Evolutionary conservation across 2,113 vertebrate genomes (phyloP).

Genomic region (Typhlomys cinereus): DNA sequence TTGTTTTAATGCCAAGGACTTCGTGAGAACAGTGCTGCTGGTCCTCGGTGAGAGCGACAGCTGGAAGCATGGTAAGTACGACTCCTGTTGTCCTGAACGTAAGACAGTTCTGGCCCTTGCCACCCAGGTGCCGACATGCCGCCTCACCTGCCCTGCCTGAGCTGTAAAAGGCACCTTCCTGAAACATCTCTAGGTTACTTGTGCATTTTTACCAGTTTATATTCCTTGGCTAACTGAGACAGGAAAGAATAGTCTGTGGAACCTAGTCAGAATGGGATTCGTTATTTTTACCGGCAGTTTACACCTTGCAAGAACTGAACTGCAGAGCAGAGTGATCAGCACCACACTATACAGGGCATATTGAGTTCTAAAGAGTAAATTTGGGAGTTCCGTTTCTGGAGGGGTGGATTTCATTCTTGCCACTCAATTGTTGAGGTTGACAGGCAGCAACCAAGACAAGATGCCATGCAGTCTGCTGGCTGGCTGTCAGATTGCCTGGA

Average conservation of each 20-base stretch:
- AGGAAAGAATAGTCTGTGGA: not conserved
- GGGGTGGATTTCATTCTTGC: no score
- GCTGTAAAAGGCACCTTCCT: not conserved
- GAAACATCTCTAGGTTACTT: not conserved
- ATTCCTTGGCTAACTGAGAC: not conserved
- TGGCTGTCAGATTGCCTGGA: no score
- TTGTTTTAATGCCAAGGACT: constrained; percentile 95
- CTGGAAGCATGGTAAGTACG: constrained; percentile 89
- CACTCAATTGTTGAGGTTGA: no score
- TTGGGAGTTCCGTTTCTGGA: no score
- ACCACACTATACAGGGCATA: not conserved
- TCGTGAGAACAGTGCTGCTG: constrained; percentile 88
- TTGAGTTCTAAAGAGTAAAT: not conserved
- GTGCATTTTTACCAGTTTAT: not conserved
- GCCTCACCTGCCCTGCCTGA: not conserved
- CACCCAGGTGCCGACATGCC: fast-evolving
- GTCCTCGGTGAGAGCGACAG: constrained; percentile 80
- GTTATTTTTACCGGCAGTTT: not conserved
- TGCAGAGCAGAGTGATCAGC: not conserved
- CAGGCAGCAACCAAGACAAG: no score
- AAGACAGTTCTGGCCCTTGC: not conserved
- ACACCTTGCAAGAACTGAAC: constrained; percentile 12
- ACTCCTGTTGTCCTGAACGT: not conserved
- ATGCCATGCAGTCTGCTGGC: no score
- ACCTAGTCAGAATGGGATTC: not conserved